Conservation (phyloP, 2,797 vertebrate species). For the Artibeus jamaicensis region DNA sequence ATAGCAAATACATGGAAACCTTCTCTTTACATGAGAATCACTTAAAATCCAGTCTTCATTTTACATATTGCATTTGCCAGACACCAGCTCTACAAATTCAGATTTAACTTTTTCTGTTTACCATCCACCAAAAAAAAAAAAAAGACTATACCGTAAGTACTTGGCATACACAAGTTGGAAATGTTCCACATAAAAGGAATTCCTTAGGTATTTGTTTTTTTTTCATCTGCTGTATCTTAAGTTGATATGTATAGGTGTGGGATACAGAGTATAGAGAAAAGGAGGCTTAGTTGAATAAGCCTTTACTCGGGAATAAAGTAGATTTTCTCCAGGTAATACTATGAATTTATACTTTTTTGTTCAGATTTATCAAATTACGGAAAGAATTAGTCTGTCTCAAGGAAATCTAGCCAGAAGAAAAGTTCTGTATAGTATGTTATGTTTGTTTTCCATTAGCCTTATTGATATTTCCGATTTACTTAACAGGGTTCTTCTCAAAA, state of each 20-base stretch:
- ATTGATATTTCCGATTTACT: constrained; percentile 12
- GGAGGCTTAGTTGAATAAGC: not conserved
- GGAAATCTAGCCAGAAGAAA: constrained; percentile 9
- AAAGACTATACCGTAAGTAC: not conserved
- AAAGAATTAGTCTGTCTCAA: not conserved
- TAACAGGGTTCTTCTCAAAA: constrained; percentile 19
- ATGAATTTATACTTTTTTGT: not conserved
- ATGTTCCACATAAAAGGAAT: not conserved
- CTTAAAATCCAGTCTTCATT: constrained; percentile 29
- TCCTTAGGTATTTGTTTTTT: not conserved
- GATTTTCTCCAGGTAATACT: not conserved
- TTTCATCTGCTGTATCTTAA: not conserved
- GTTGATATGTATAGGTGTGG: not conserved
- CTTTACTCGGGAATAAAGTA: constrained; percentile 22
- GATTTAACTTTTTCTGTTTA: not conserved
- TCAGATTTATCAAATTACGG: not conserved
- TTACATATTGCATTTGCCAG: not conserved
- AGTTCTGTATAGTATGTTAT: not conserved
- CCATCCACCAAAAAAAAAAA: not conserved
- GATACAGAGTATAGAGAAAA: not conserved
- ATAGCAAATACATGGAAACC: not conserved
- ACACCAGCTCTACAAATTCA: not conserved
- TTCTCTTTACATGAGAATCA: not conserved
- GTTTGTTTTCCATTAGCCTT: not conserved
- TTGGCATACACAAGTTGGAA: not conserved